Conservation (phyloP, 2,888 invertebrate genomes). For the Glaucopsyche alexis region DNA sequence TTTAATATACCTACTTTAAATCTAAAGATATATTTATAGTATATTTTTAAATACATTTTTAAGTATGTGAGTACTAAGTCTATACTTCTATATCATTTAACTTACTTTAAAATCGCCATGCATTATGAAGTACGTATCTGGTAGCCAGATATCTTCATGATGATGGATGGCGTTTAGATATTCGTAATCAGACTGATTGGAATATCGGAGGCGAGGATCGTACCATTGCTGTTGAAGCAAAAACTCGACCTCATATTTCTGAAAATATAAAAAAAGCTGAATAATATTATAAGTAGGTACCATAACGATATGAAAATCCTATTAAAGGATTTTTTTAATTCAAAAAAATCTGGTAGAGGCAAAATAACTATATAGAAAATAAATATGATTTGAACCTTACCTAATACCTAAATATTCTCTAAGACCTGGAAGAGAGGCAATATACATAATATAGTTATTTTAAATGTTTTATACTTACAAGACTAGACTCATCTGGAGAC, state of each 20-base stretch:
- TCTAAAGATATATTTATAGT: background rate
- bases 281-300: background rate
- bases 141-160: slow-evolving; percentile 94
- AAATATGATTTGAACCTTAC: too few relatives aligned
- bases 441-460: too few relatives aligned
- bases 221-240: slow-evolving; percentile 96
- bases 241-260: slow-evolving; percentile 98
- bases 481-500: slow-evolving; percentile 97
- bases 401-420: too few relatives aligned
- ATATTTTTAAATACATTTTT: background rate
- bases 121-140: slow-evolving; percentile 97
- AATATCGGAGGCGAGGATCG: slow-evolving; percentile 93
- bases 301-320: too few relatives aligned
- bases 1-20: background rate
- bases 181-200: slow-evolving; percentile 92
- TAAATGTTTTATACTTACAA: slow-evolving; percentile 83
- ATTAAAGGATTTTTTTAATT: too few relatives aligned
- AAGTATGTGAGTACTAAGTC: background rate
- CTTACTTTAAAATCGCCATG: slow-evolving; percentile 94
- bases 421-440: too few relatives aligned
- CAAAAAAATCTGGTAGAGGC: too few relatives aligned
- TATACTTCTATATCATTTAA: background rate
- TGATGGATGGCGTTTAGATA: slow-evolving; percentile 96
- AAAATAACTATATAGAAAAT: too few relatives aligned
- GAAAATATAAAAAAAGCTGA: slow-evolving; percentile 52